Evolutionary conservation across 2,113 vertebrate species (phyloP), one percentile per base, ranked within the genome.

Genomic region (Phainopepla nitens): DNA sequence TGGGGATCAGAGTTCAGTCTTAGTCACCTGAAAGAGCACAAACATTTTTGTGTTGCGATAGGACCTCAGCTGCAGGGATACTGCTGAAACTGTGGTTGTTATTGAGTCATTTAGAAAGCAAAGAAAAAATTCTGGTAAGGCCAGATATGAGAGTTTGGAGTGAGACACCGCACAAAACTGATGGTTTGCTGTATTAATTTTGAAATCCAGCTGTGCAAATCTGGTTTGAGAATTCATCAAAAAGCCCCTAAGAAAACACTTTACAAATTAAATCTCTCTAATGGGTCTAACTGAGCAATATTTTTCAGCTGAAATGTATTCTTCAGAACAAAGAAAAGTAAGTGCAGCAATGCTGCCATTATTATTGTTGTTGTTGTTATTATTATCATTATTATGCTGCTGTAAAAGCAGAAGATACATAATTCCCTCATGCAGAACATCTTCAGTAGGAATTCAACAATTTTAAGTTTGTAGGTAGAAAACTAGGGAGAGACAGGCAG

Each of bases 1-100:
- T 89, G 36, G 68, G 69, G 53, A 79, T 96, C 95, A 89, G 21
- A 65, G 11, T 68, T 92, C 88, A 49, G 42, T 90, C 89, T 94
- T 87, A 90, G 78, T 93, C 92, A 96, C 78, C 91, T 84, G 62
- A 92, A 94, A 94, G 45, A 69, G 22, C 72, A 69, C 21, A 94
- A 94, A 89, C 5, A 69, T 76, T 93, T 78, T 83, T 64, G 83
- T 62, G 14, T 17, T 79, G 61, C 42, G 62, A 2, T 29, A 53
- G 72, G 87, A 95, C 77, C 65, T 96, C 91, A 92, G 82, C 75
- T 93, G 88, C 92, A 93, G 73, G 92, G 94, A 72, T 75, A 95
- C 24, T 82, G 39, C 86, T 93, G 85, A 89, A 54, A 90, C 80
- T 49, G 7, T 42, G 69, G 61, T 62, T 76, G 64, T 45, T 79